phyloP scores from a whole-genome alignment of 2,797 vertebrate genomes.

The Gadopsis bispinosus region DNA sequence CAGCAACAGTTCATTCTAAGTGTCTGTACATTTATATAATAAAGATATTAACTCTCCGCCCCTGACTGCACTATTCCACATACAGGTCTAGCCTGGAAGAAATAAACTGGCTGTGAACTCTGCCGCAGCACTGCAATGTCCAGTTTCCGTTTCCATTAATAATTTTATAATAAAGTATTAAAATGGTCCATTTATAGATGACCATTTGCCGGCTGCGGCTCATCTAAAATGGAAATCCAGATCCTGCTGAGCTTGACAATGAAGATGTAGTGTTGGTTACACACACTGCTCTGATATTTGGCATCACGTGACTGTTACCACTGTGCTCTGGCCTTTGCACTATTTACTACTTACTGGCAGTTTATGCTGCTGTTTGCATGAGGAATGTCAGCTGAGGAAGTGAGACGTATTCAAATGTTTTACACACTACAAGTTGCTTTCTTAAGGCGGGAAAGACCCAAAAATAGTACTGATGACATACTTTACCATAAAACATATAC shows the following conservation, averaged over 20 bases:
- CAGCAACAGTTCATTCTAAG: not conserved
- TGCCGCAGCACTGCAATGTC: slow-evolving; percentile 53
- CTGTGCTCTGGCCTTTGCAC: slow-evolving; percentile 39
- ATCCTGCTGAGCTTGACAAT: slow-evolving; percentile 32
- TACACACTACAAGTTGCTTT: slow-evolving; percentile 15
- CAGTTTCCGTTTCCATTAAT: slow-evolving; percentile 67
- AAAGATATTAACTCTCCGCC: slow-evolving; percentile 4
- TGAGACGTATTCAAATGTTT: slow-evolving; percentile 43
- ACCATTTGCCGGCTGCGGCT: slow-evolving; percentile 26
- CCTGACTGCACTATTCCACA: slow-evolving; percentile 29
- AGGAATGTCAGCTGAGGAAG: slow-evolving; percentile 61
- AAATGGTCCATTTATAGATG: slow-evolving; percentile 63
- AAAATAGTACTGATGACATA: not conserved
- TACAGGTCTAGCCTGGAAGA: slow-evolving; percentile 16
- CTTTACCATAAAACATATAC: not conserved
- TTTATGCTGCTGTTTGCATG: slow-evolving; percentile 19
- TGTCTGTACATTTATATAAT: not conserved
- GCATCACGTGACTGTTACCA: slow-evolving; percentile 29
- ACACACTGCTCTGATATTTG: slow-evolving; percentile 12
- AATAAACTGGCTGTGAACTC: slow-evolving; percentile 43
- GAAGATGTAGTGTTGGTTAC: not conserved
- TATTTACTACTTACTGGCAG: slow-evolving; percentile 14
- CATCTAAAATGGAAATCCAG: slow-evolving; percentile 50
- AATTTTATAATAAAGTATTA: slow-evolving; percentile 66
- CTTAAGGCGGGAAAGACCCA: not conserved